Conservation (phyloP, 2,888 invertebrate species). For the Caenorhabditis zanzibari region DNA sequence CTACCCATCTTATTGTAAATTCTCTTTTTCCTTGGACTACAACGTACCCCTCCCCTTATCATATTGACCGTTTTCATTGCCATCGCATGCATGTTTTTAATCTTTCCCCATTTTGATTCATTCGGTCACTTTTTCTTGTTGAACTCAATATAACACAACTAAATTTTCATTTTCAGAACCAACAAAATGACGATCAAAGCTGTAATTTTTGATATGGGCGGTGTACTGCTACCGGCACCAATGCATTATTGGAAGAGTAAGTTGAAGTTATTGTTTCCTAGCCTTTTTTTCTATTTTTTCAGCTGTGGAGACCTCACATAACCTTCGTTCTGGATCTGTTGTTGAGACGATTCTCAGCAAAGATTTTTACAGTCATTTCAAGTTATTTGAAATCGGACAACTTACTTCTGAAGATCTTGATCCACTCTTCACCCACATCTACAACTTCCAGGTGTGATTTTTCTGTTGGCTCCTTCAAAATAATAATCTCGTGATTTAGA, state of each 20-base stretch:
- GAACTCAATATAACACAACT: neutral
- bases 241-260: conserved; percentile 81
- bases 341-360: conserved; percentile 79
- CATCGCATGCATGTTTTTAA: conserved; percentile 20
- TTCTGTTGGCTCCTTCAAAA: no score
- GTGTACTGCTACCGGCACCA: conserved; percentile 85
- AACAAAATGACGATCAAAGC: conserved; percentile 79
- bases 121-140: neutral
- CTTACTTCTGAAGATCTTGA: conserved; percentile 84
- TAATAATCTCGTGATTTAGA: conserved; percentile 8
- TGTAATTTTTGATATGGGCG: conserved; percentile 85
- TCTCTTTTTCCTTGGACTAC: conserved; percentile 28
- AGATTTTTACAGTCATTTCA: conserved; percentile 70
- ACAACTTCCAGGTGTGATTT: conserved; percentile 82
- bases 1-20: conserved; percentile 6
- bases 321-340: conserved; percentile 82
- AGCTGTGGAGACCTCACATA: conserved; percentile 81
- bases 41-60: conserved; percentile 51
- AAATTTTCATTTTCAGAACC: neutral
- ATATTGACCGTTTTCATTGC: conserved; percentile 29
- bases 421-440: conserved; percentile 83
- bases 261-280: neutral
- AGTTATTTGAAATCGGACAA: conserved; percentile 84
- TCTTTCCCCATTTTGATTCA: neutral
- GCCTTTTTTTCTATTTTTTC: conserved; percentile 12